Conservation (phyloP, 1,140 invertebrate genomes). For the Bombus terrestris region DNA sequence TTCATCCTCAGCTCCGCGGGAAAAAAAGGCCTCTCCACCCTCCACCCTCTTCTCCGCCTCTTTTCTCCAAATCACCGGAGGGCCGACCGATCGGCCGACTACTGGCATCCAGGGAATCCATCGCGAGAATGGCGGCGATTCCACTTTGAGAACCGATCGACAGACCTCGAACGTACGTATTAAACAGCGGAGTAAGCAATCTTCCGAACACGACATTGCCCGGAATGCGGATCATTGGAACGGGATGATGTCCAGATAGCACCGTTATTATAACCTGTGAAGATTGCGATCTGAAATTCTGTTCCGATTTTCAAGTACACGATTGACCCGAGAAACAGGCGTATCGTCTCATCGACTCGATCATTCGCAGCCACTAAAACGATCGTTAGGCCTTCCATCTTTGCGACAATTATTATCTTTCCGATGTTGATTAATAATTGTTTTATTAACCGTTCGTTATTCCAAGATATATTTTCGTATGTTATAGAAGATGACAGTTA, state of each 20-base stretch:
- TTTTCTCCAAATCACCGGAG: constrained; percentile 69
- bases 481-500: too few relatives aligned
- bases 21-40: constrained; percentile 54
- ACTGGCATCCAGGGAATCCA: constrained; percentile 67
- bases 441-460: too few relatives aligned
- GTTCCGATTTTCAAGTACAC: not conserved
- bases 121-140: constrained; percentile 64
- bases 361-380: too few relatives aligned
- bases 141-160: constrained; percentile 57
- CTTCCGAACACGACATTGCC: constrained; percentile 57
- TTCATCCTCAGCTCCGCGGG: constrained; percentile 72
- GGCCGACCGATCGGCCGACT: constrained; percentile 64
- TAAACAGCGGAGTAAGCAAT: constrained; percentile 57
- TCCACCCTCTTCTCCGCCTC: constrained; percentile 50
- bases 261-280: constrained; percentile 23
- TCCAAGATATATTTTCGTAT: too few relatives aligned
- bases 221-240: constrained; percentile 58
- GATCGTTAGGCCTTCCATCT: too few relatives aligned
- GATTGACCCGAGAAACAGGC: not conserved
- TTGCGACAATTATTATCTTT: too few relatives aligned
- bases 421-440: too few relatives aligned
- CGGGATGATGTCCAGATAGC: not conserved
- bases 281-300: constrained; percentile 18
- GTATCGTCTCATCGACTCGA: too few relatives aligned
- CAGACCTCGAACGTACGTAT: constrained; percentile 57